A percentile compares a stretch with the other conserved stretches of the same genome.
phyloP scores from a whole-genome alignment of 2,797 vertebrate genomes.

The Pangasius larnaudii region DNA sequence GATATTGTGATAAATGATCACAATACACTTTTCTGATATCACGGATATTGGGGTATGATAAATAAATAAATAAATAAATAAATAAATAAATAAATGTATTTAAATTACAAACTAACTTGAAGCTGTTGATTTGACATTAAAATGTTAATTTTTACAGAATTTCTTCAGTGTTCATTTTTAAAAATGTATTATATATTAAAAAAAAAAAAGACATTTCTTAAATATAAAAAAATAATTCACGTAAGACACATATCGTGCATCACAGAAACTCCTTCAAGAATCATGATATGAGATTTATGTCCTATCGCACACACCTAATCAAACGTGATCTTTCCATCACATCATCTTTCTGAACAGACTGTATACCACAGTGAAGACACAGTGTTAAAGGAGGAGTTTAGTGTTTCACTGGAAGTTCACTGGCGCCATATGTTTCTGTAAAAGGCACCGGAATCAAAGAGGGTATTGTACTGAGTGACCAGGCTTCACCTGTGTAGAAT shows the following conservation, averaged over 20 bases:
- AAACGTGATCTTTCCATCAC: slow-evolving; percentile 6
- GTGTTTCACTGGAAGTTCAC: slow-evolving; percentile 37
- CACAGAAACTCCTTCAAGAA: background rate
- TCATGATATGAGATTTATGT: background rate
- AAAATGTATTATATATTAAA: background rate
- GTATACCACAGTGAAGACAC: background rate
- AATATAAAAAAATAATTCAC: background rate
- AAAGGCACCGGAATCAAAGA: slow-evolving; percentile 65
- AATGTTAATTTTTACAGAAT: background rate
- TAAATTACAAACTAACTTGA: background rate
- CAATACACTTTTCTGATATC: background rate
- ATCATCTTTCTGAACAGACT: background rate
- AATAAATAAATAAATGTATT: too few relatives aligned
- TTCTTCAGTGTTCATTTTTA: background rate
- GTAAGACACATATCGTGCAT: too few relatives aligned
- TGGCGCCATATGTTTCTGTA: slow-evolving; percentile 45
- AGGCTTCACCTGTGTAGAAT: slow-evolving; percentile 64
- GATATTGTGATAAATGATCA: background rate
- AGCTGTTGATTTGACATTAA: background rate
- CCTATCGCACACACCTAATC: background rate
- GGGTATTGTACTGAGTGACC: slow-evolving; percentile 62
- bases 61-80: background rate
- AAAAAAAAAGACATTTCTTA: background rate
- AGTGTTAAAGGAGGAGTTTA: slow-evolving; percentile 16
- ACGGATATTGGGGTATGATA: background rate